Evolutionary conservation across 2,797 vertebrate genomes (phyloP), one percentile per base, ranked within the genome.

Genomic region (Lagocephalus sceleratus): DNA sequence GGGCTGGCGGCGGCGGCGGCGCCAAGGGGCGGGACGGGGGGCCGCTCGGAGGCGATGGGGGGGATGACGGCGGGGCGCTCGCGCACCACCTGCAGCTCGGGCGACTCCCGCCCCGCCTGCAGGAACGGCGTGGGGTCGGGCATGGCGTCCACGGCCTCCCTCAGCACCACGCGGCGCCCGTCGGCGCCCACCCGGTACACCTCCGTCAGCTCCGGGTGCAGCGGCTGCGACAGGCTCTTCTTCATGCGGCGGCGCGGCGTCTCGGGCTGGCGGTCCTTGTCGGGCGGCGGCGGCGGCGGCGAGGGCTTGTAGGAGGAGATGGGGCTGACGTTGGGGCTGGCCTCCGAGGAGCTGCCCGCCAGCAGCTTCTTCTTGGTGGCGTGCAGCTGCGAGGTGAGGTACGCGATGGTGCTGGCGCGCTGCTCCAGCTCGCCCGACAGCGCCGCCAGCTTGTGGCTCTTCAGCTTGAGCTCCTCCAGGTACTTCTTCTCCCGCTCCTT

Each of bases 101-200:
- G 86, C 0, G 92, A 81, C 0, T 97, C 95, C 63, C 94, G 85
- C 25, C 95, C 93, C 57, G 96, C 93, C 88, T 96, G 84, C 45
- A 99, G 86, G 54, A 99, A 99, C 0, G 97, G 97, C 0, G 96
- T 96, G 47, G 97, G 97, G 76, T 99, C 97, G 0, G 97, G 97
- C 97, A 99, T 99, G 72, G 94, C 94, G 8, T 98, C 95, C 17
- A 98, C 85, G 0, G 93, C 79, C 75, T 97, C 96, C 11, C 96
- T 84, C 29, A 98, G 60, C 5, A 95, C 89, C 49, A 97, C 81
- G 53, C 95, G 93, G n/a, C 94, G 87, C 41, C 96, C 94, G 5
- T 94, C 84, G 54, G 94, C 86, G 85, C 96, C 94, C 5, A 94
- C 84, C 55, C 94, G 86, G 84, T 95, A 98, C 76, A 95, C 92